Evolutionary conservation across 2,888 invertebrate species (phyloP).

Genomic region (Sarcophaga carnaria): DNA sequence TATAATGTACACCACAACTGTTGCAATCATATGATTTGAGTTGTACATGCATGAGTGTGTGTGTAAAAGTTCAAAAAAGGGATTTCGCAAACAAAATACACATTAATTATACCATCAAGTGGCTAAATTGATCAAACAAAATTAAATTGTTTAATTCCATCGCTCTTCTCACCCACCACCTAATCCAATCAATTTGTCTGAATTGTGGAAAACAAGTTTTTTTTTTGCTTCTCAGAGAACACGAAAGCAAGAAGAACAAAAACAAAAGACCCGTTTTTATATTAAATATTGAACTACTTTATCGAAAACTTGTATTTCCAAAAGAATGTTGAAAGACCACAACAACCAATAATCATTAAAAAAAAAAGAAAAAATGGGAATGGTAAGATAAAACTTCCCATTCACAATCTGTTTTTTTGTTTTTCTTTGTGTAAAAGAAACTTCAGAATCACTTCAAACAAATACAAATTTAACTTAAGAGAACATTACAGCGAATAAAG

Average conservation of each 20-base stretch:
- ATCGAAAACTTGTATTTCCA: background rate
- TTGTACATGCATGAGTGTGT: background rate
- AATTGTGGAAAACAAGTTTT: slow-evolving; percentile 3
- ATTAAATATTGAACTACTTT: background rate
- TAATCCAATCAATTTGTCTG: slow-evolving; percentile 14
- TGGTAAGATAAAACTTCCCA: background rate
- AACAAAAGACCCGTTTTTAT: slow-evolving; percentile 19
- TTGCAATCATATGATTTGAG: too few relatives aligned
- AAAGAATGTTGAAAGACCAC: background rate
- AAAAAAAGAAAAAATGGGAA: background rate
- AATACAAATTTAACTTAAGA: background rate
- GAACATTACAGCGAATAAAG: background rate
- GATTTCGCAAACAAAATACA: background rate
- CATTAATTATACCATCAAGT: slow-evolving; percentile 7
- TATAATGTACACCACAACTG: too few relatives aligned
- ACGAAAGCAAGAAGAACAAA: background rate
- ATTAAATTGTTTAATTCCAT: background rate
- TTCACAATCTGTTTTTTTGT: background rate
- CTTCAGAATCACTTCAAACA: background rate
- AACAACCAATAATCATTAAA: background rate
- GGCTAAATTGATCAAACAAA: background rate
- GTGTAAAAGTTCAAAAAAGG: too few relatives aligned
- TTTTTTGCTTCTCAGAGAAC: background rate
- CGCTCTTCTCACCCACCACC: background rate
- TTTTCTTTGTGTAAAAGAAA: background rate